Evolutionary conservation across 2,113 vertebrate genomes (phyloP), one percentile per base, ranked within the genome.

Genomic region (Dicentrarchus labrax): DNA sequence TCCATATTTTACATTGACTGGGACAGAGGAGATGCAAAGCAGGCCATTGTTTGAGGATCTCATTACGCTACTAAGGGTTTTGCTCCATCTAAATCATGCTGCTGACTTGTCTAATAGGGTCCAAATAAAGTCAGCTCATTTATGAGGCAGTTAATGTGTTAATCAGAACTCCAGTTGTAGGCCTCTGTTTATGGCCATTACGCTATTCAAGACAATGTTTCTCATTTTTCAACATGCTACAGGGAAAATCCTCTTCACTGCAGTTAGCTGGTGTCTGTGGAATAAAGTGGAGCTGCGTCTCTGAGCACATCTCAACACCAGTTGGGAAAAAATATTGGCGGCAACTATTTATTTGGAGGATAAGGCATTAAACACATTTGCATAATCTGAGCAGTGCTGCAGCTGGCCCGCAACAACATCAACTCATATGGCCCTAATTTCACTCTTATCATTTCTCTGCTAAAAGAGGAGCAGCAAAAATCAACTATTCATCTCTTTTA

Each of bases 91-190:
- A 91, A 92, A 92, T 93, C 83, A 91, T 59, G 51, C 60, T 4
- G 8, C 71, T 84, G 72, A 86, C 50, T 12, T 16, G 1, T 78
- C 82, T 90, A 93, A 92, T 89, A 91, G 88, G 83, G 72, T 79
- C 88, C 89, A 88, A 91, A 91, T 86, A 91, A 89, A 92, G 83
- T 86, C 82, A 39, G 79, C 54, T 87, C 78, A 88, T 93, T 93
- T 90, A 87, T 79, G 85, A 88, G 87, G 85, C 89, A 66, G 84
- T 82, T 86, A 88, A 91, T 89, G 86, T 84, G 89, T 91, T 92
- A 77, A 76, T 80, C 76, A 70, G 59, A 84, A 80, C 80, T 91
- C 81, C 38, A 78, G 70, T 86, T 65, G 60, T 56, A 68, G 68
- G 74, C 24, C 22, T 66, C 54, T 78, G 73, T 88, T 89, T 85